A percentile compares a stretch with the other conserved stretches of the same genome.
phyloP scores from a whole-genome alignment of 2,797 vertebrate genomes.

The Ctenopoma kingsleyae region DNA sequence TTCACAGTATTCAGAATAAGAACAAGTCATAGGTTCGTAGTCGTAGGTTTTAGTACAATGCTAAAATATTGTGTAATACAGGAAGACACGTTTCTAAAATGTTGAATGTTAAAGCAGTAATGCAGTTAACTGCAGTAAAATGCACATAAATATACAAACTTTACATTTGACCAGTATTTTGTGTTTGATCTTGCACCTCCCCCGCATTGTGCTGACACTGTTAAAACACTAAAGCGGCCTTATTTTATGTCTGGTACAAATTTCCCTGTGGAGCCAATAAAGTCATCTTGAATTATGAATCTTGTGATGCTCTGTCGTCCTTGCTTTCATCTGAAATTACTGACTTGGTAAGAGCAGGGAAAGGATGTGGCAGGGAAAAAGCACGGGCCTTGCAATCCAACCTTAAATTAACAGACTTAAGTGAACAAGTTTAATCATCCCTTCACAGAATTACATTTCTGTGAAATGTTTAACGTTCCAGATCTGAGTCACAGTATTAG shows the following conservation, averaged over 20 bases:
- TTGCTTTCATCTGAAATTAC: slow-evolving; percentile 19
- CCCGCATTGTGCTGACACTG: background rate
- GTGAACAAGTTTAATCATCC: too few relatives aligned
- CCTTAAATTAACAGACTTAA: too few relatives aligned
- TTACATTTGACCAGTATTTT: background rate
- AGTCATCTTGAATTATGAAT: slow-evolving; percentile 38
- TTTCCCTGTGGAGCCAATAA: slow-evolving; percentile 3
- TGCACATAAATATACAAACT: background rate
- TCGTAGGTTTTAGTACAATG: background rate
- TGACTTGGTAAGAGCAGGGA: slow-evolving; percentile 1
- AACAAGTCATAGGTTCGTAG: background rate
- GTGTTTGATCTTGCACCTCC: background rate
- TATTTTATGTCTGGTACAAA: slow-evolving; percentile 26
- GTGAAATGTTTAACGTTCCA: too few relatives aligned
- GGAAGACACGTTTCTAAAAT: background rate
- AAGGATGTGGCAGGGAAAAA: too few relatives aligned
- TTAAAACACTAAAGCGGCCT: slow-evolving; percentile 19
- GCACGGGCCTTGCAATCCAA: too few relatives aligned
- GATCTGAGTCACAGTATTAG: too few relatives aligned
- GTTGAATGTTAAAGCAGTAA: background rate
- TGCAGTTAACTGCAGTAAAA: background rate
- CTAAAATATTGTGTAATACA: background rate
- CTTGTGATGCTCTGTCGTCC: background rate
- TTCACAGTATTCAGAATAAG: background rate
- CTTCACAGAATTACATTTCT: too few relatives aligned